Conservation (phyloP, 2,797 vertebrate genomes). For the Ciconia nigra region DNA sequence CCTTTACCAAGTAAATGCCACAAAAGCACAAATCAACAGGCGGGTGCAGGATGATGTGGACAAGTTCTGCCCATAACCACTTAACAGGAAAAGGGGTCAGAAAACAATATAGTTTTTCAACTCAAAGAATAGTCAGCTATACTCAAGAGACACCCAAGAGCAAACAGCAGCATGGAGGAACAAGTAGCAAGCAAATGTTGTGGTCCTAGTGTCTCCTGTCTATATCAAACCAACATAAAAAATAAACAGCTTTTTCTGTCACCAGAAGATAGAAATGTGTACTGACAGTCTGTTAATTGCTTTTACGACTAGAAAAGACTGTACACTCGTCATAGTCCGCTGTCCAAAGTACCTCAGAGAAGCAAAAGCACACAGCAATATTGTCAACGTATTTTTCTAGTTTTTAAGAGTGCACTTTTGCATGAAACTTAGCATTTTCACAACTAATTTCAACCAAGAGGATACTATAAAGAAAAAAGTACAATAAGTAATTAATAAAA, state of each 20-base stretch:
- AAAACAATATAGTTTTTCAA: background rate
- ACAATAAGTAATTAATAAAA: background rate
- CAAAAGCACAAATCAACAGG: constrained; percentile 40
- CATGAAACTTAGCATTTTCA: background rate
- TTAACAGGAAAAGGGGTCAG: background rate
- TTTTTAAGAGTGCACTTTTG: background rate
- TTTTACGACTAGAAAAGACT: background rate
- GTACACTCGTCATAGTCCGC: background rate
- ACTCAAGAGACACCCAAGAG: background rate
- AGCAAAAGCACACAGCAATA: background rate
- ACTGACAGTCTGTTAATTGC: background rate
- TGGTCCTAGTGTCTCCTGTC: background rate
- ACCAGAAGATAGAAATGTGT: background rate
- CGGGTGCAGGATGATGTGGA: background rate
- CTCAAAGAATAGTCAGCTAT: background rate
- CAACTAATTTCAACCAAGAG: background rate
- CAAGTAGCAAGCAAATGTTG: background rate
- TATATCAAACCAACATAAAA: background rate
- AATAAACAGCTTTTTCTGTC: background rate
- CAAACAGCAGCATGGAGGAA: background rate
- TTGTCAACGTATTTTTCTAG: background rate
- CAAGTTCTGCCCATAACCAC: background rate
- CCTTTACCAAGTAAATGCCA: constrained; percentile 52
- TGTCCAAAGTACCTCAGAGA: background rate
- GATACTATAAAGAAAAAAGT: background rate